Base-by-base conservation (phyloP, 2,888 invertebrate genomes). In the Platycheirus albimanus region DNA sequence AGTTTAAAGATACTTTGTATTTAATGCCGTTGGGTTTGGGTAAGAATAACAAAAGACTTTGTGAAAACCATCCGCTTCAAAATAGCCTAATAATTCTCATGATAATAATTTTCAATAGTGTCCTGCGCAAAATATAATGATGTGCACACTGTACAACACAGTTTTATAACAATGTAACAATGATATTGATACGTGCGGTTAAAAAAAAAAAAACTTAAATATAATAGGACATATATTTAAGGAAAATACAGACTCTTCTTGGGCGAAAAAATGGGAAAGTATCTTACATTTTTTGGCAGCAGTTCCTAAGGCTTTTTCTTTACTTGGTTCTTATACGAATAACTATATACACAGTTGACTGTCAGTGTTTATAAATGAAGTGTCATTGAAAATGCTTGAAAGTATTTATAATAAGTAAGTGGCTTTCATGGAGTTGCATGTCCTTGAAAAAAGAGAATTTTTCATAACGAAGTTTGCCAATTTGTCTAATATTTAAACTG, bases 301-400 rank as follows among this genome's bases (percentile, higher is more conserved):
- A 15, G 7, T 10, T 24, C 10, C 2, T 10, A 13, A 51, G 51
- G 28, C 15, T 30, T 30, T 30, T 51, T 8, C n/a, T 51, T 30
- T 51, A 24, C 6, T 24, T 24, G 6, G 3, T 24, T 6, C 24
- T 24, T 24, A 24, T 24, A 4, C 3, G 24, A 24, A 24, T 24
- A 24, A 4, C 24, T 24, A 24, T 24, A 24, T 24, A 24, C 24
- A 24, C 6, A 36, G 36, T 36, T 3, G 36, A 36, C 10, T 36
- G 36, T 36, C 36, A 36, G 36, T 36, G 10, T 36, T 56, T 56
- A 47, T 64, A 47, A 56, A 41, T 41, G 76, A 58, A 51, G 58
- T 49, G 58, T 49, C 71, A 66, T 61, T 71, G 45, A 71, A 58
- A 77, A 71, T 51, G 15, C 17, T 51, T 11, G 17, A 28, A 30